A percentile compares a stretch with the other conserved stretches of the same genome.
These are phyloP conservation scores for Eugnorisma glareosa DNA, from an alignment of 2,888 invertebrate species.

Conservation along the genomic window DNA sequence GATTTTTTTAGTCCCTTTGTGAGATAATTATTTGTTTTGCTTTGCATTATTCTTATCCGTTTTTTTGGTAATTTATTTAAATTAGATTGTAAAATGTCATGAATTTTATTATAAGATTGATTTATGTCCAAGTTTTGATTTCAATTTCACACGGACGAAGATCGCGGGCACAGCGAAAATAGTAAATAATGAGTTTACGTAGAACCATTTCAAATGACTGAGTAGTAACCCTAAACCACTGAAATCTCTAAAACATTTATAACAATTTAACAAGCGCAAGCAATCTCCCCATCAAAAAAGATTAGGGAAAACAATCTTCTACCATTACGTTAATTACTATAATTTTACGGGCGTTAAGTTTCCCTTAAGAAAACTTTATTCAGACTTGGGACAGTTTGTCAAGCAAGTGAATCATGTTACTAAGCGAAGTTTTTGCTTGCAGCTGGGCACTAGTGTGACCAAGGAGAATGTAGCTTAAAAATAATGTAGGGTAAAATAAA, in stretches of 20 bases:
- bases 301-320: conserved; percentile 64
- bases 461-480: conserved; percentile 1
- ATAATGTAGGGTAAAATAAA: too few species aligned
- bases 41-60: too few species aligned
- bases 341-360: conserved; percentile 67
- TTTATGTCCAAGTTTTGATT: too few species aligned
- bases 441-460: conserved; percentile 4
- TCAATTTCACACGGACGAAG: too few species aligned
- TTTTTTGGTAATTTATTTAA: too few species aligned
- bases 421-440: conserved; percentile 1
- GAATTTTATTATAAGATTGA: too few species aligned
- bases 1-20: too few species aligned
- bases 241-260: conserved; percentile 49
- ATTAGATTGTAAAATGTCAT: too few species aligned
- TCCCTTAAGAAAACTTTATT: conserved; percentile 61
- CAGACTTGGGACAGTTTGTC: conserved; percentile 58
- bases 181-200: too few species aligned
- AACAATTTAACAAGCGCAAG: conserved; percentile 44
- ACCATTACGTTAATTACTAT: conserved; percentile 70
- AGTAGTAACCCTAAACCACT: conserved; percentile 4
- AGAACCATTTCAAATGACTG: neutral
- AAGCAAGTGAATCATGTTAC: conserved; percentile 45
- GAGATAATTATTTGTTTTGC: too few species aligned
- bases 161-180: too few species aligned
- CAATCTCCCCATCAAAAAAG: conserved; percentile 55